These are phyloP conservation scores for Pachyramphus minor DNA, from an alignment of 2,113 vertebrate species.

Conservation along the genomic window DNA sequence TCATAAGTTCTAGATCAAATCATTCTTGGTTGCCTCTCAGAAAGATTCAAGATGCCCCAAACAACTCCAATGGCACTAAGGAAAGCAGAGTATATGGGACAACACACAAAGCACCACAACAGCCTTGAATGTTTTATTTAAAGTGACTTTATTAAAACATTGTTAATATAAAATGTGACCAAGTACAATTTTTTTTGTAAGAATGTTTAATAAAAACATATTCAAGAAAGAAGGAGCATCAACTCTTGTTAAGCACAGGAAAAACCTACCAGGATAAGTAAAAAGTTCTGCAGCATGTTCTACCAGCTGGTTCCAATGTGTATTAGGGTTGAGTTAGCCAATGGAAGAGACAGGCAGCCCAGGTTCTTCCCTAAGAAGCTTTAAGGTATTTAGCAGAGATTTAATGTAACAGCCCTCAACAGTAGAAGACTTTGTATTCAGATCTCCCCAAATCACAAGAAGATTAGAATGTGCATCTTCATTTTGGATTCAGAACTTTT, in stretches of 20 bases:
- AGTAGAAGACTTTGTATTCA: neutral
- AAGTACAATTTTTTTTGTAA: constrained; percentile 70
- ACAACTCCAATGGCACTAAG: neutral
- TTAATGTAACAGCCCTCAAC: neutral
- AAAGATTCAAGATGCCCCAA: neutral
- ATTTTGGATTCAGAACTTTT: neutral
- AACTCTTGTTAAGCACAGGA: constrained; percentile 56
- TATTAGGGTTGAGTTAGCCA: neutral
- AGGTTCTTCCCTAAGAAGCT: constrained; percentile 29
- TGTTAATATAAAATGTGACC: constrained; percentile 76
- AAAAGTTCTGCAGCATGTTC: constrained; percentile 64
- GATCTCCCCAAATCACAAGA: neutral
- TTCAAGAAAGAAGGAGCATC: constrained; percentile 64
- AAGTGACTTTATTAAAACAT: constrained; percentile 80
- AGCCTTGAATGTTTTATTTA: constrained; percentile 1
- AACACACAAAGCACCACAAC: neutral
- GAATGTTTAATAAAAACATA: constrained; percentile 72
- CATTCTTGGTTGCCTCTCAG: neutral
- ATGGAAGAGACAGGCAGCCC: neutral
- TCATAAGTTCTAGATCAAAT: neutral
- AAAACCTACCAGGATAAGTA: constrained; percentile 43
- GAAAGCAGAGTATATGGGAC: neutral
- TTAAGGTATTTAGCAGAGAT: constrained; percentile 9
- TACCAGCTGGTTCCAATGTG: constrained; percentile 44
- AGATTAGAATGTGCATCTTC: neutral